Evolutionary conservation across 2,113 vertebrate species (phyloP), one percentile per base, ranked within the genome.

Genomic region (Microtus ochrogaster): DNA sequence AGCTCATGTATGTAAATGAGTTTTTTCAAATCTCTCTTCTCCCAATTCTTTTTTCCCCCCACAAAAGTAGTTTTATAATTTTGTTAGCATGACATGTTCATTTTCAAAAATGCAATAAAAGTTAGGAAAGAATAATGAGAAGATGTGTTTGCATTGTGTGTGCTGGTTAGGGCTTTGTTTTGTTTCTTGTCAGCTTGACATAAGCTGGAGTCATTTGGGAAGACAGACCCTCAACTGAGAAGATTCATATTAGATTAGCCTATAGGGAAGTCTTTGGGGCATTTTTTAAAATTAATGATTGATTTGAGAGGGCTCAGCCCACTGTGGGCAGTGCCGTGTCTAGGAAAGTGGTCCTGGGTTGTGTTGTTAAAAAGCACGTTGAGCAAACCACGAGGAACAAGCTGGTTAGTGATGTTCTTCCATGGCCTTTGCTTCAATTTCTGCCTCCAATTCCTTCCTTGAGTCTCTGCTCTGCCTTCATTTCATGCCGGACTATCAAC

Each of bases 101-200:
- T 89, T 95, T 96, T 79, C 49, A 79, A 72, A 83, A 79, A 73
- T 19, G n/a, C 68, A 83, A 21, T 49, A 36, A 95, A 88, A 52
- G 76, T 84, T 77, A 79, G 74, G 74, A 95, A 81, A 89, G 13
- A 30, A 55, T 92, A 89, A 92, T 61, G 24, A 81, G 63, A 52
- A 87, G 73, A 78, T 76, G 22, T 68, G 33, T 68, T 68, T 68
- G 28, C 9, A 39, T 39, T 39, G 70, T 44, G 73, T 44, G 73
- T 76, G 73, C 41, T 76, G 41, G 73, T 76, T 76, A 76, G 41
- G 5, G 13, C 24, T 76, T 21, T 72, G 6, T 72, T 72, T 79
- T 36, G 47, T 55, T 28, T 6, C 19, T 61, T 83, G 55, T 76
- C 41, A 76, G 14, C 41, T 44, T 44, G 73, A 76, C 73, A 44